A percentile compares a stretch with the other conserved stretches of the same genome.
Conservation (phyloP, 2,888 invertebrate genomes). For the Danaus chrysippus region DNA sequence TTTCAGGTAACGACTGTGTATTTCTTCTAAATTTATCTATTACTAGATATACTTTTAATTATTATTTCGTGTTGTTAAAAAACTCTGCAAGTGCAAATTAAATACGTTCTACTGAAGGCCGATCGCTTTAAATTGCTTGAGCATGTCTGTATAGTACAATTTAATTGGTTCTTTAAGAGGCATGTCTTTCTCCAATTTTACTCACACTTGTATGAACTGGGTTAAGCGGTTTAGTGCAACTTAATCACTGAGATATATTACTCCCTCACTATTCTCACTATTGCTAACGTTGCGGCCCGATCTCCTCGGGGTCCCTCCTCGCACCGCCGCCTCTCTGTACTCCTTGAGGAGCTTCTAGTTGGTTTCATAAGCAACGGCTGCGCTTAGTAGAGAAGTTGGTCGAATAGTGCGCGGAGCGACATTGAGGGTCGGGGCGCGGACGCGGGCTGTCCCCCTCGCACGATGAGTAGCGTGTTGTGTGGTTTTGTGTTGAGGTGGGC, state of each 20-base stretch:
- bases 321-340: conserved; percentile 47
- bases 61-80: conserved; percentile 14
- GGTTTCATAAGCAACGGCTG: conserved; percentile 32
- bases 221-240: conserved; percentile 64
- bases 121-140: conserved; percentile 72
- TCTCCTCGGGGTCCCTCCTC: conserved; percentile 59
- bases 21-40: no score
- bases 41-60: background rate
- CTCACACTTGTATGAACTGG: conserved; percentile 66
- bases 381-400: conserved; percentile 29
- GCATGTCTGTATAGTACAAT: conserved; percentile 65
- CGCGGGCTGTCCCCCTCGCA: conserved; percentile 58
- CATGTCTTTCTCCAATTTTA: conserved; percentile 68
- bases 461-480: conserved; percentile 78
- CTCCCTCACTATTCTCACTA: conserved; percentile 64
- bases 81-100: conserved; percentile 62
- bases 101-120: conserved; percentile 58
- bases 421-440: conserved; percentile 44
- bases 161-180: conserved; percentile 62
- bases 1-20: no score
- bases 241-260: conserved; percentile 59
- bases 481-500: conserved; percentile 81
- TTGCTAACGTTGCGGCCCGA: conserved; percentile 63
- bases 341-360: conserved; percentile 43
- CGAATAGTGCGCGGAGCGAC: conserved; percentile 51